Percentiles rank a stretch among this genome's conserved stretches.
phyloP scores from a whole-genome alignment of 1,140 invertebrate genomes.

The Cotesia typhae region DNA sequence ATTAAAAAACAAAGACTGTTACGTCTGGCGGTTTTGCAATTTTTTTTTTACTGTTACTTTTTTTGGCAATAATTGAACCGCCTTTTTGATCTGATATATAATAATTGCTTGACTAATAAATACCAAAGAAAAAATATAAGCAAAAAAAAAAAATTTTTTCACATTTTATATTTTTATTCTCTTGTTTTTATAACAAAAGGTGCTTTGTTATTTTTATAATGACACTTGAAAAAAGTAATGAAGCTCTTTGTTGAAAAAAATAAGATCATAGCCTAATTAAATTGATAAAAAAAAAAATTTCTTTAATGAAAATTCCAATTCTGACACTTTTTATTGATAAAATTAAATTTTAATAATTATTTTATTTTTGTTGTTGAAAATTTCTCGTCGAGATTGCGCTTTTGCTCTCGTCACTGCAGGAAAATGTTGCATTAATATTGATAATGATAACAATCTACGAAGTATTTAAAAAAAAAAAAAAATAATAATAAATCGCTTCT shows the following conservation, averaged over 20 bases:
- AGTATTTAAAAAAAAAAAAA: conserved; percentile 7
- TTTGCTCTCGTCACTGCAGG: conserved; percentile 31
- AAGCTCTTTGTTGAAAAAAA: no score
- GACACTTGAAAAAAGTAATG: no score
- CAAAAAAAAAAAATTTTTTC: no score
- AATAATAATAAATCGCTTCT: conserved; percentile 1
- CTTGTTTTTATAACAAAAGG: no score
- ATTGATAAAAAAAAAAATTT: no score
- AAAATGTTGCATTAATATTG: conserved; percentile 15
- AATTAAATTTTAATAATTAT: conserved; percentile 9
- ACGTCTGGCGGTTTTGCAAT: neutral
- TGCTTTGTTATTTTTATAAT: no score
- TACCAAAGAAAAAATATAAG: no score
- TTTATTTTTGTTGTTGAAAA: conserved; percentile 15
- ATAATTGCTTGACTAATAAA: no score
- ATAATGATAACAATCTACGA: conserved; percentile 10
- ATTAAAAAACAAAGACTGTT: conserved; percentile 15
- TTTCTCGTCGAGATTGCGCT: conserved; percentile 29
- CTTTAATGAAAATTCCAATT: neutral
- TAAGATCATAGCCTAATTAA: no score
- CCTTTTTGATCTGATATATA: no score
- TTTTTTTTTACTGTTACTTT: conserved; percentile 20
- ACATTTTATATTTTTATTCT: no score
- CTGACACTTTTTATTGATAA: neutral
- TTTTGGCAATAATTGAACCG: neutral